phyloP scores from a whole-genome alignment of 2,888 invertebrate species.

The Ophonus ardosiacus region DNA sequence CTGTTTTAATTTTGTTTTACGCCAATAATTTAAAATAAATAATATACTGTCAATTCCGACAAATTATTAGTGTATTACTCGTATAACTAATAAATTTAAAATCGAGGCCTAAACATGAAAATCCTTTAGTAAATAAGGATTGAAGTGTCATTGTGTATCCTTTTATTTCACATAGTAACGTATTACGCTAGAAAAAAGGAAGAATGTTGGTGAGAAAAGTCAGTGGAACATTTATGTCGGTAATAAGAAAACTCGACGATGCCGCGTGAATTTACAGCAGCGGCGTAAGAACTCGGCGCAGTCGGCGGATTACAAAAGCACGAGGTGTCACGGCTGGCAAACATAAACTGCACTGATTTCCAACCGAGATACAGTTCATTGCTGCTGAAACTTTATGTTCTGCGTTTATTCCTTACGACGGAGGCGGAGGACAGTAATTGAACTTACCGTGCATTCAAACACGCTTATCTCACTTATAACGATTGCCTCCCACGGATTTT shows the following conservation, averaged over 20 bases:
- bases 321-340: conserved; percentile 59
- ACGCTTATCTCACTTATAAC: conserved; percentile 8
- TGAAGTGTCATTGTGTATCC: conserved; percentile 26
- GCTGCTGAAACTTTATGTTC: conserved; percentile 56
- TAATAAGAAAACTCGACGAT: conserved; percentile 63
- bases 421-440: conserved; percentile 19
- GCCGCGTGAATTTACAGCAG: conserved; percentile 61
- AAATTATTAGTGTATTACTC: not conserved
- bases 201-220: conserved; percentile 52
- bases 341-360: conserved; percentile 63
- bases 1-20: too few species aligned
- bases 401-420: conserved; percentile 50
- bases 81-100: conserved; percentile 4
- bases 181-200: conserved; percentile 51
- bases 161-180: conserved; percentile 35
- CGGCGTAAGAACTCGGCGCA: conserved; percentile 45
- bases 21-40: too few species aligned
- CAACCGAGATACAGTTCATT: conserved; percentile 61
- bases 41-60: not conserved
- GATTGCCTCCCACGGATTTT: not conserved
- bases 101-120: not conserved
- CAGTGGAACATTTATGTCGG: conserved; percentile 62
- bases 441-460: conserved; percentile 18
- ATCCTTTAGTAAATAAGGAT: conserved; percentile 56
- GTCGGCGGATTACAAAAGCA: conserved; percentile 62